Evolutionary conservation across 2,888 invertebrate species (phyloP).

Genomic region (Eutolmus rufibarbis): DNA sequence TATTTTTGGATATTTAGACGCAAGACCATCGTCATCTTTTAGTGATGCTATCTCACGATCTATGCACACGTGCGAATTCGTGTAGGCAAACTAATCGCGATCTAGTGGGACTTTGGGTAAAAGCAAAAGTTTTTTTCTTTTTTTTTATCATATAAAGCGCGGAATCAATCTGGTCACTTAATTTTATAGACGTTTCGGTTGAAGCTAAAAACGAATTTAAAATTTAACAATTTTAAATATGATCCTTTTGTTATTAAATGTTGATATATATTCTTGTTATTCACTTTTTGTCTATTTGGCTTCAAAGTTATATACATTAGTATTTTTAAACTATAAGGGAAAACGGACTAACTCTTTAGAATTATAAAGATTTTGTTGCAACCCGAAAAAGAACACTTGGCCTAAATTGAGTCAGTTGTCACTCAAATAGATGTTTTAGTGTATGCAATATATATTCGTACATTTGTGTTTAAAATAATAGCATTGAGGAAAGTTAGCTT

Average conservation of each 20-base stretch:
- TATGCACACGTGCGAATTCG: constrained; percentile 25
- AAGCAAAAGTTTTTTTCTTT: background rate
- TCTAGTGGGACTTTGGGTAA: background rate
- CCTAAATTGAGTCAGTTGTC: background rate
- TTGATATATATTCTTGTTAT: background rate
- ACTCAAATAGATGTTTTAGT: background rate
- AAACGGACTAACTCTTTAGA: background rate
- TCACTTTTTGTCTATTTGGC: too few species aligned
- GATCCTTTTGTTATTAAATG: background rate
- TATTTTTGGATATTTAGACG: constrained; percentile 36
- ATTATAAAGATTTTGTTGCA: background rate
- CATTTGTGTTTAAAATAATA: too few species aligned
- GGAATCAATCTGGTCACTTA: background rate
- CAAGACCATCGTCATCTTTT: constrained; percentile 21
- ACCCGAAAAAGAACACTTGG: background rate
- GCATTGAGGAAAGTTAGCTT: too few species aligned
- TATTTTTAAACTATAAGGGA: too few species aligned
- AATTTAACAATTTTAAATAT: background rate
- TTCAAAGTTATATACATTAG: too few species aligned
- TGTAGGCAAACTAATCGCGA: background rate
- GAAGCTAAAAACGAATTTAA: background rate
- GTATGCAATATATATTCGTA: background rate
- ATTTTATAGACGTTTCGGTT: background rate
- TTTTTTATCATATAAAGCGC: background rate
- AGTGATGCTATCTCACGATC: background rate